These are phyloP conservation scores for Xanthostigma xanthostigma DNA, from an alignment of 2,888 invertebrate species.

Conservation along the genomic window DNA sequence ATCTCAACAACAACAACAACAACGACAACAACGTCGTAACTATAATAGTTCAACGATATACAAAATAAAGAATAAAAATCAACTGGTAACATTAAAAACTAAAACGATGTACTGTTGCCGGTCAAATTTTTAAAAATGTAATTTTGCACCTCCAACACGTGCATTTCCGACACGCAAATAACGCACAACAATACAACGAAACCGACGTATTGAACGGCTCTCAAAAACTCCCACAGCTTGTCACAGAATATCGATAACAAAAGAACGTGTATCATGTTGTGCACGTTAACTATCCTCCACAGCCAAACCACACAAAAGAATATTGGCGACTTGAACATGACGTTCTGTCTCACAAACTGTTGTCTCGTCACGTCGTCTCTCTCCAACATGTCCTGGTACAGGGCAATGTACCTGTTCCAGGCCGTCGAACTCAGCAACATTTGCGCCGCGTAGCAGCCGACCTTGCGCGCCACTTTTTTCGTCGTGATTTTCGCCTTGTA, in stretches of 20 bases:
- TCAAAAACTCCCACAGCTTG: constrained; percentile 64
- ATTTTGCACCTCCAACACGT: constrained; percentile 43
- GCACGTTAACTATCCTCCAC: constrained; percentile 69
- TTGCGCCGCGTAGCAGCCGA: constrained; percentile 52
- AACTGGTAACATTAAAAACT: constrained; percentile 8
- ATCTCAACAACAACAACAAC: constrained; percentile 5
- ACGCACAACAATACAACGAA: constrained; percentile 51
- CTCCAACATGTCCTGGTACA: constrained; percentile 65
- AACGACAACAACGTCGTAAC: constrained; percentile 2
- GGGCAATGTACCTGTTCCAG: constrained; percentile 73
- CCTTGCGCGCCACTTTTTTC: constrained; percentile 46
- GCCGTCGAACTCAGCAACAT: constrained; percentile 58
- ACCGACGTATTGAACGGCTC: constrained; percentile 52
- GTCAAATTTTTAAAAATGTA: constrained; percentile 34
- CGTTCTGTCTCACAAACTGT: constrained; percentile 37
- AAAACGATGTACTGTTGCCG: constrained; percentile 20
- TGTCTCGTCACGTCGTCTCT: constrained; percentile 38
- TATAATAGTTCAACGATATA: constrained; percentile 2
- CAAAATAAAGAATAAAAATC: constrained; percentile 6
- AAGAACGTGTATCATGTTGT: constrained; percentile 58
- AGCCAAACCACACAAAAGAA: constrained; percentile 58
- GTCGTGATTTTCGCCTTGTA: constrained; percentile 54
- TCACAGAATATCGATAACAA: constrained; percentile 68
- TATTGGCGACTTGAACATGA: constrained; percentile 51
- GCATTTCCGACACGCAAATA: constrained; percentile 57